phyloP scores from a whole-genome alignment of 2,888 invertebrate genomes.

The Heliconius erato region DNA sequence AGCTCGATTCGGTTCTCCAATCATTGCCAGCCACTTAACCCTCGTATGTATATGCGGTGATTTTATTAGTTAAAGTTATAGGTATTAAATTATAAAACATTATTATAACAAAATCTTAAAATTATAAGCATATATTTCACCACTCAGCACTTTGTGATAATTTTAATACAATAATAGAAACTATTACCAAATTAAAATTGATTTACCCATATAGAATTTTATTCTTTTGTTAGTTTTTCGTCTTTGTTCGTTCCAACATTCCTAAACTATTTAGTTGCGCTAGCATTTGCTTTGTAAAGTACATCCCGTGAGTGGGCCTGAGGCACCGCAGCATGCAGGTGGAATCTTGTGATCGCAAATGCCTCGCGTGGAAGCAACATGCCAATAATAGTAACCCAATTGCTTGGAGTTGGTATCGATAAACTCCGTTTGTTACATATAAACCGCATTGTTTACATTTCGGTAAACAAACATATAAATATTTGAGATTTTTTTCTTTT shows the following conservation, averaged over 20 bases:
- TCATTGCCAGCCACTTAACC: too few relatives aligned
- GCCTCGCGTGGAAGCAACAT: constrained; percentile 11
- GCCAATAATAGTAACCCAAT: constrained; percentile 13
- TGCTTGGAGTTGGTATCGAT: neutral
- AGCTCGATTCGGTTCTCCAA: too few relatives aligned
- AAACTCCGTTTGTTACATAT: neutral
- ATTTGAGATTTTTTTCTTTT: neutral
- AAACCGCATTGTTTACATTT: neutral
- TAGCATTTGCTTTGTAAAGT: constrained; percentile 9
- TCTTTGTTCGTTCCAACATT: neutral
- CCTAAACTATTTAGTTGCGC: neutral
- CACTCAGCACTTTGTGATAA: too few relatives aligned
- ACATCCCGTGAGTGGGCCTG: constrained; percentile 11
- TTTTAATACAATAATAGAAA: too few relatives aligned
- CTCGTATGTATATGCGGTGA: too few relatives aligned
- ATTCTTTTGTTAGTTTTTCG: too few relatives aligned
- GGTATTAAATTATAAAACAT: too few relatives aligned
- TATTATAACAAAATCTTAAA: too few relatives aligned
- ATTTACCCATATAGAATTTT: too few relatives aligned
- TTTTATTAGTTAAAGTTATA: too few relatives aligned
- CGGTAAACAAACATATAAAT: neutral
- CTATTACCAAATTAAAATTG: too few relatives aligned
- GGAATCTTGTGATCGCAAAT: constrained; percentile 20
- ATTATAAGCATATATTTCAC: too few relatives aligned
- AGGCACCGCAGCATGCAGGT: constrained; percentile 21